Conservation (phyloP, 2,113 vertebrate species). For the Petaurus breviceps region DNA sequence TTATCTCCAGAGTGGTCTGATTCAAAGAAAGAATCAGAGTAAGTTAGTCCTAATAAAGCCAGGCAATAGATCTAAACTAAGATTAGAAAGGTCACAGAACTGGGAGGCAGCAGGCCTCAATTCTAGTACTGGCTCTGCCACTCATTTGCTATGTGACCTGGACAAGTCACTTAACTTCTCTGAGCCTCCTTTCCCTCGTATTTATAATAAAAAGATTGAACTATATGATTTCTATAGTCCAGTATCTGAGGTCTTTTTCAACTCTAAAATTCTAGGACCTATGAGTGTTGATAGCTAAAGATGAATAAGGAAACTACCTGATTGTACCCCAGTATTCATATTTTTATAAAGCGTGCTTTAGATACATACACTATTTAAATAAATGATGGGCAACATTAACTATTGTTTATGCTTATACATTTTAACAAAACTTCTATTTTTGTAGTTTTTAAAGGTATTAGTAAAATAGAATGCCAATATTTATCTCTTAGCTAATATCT, state of each 20-base stretch:
- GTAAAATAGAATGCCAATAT: slow-evolving; percentile 27
- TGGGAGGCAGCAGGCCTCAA: too few species aligned
- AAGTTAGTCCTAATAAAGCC: slow-evolving; percentile 25
- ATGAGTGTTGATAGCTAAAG: background rate
- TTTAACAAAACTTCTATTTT: slow-evolving; percentile 58
- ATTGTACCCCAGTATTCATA: slow-evolving; percentile 8
- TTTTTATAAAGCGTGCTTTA: slow-evolving; percentile 39
- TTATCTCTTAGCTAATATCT: slow-evolving; percentile 44
- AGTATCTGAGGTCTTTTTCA: background rate
- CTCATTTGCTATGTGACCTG: too few species aligned
- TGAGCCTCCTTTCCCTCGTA: too few species aligned
- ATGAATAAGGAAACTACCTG: slow-evolving; percentile 30
- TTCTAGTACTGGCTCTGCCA: too few species aligned
- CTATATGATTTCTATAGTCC: background rate
- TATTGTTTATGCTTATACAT: slow-evolving; percentile 29
- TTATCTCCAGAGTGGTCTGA: slow-evolving; percentile 1
- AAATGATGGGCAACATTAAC: slow-evolving; percentile 44
- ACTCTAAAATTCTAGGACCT: background rate
- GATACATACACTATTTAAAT: slow-evolving; percentile 38
- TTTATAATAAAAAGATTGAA: too few species aligned
- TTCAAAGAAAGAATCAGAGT: slow-evolving; percentile 23
- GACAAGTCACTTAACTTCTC: too few species aligned
- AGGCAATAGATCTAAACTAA: background rate
- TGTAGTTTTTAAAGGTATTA: slow-evolving; percentile 19
- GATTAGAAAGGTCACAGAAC: too few species aligned